Percentiles rank a stretch among this genome's conserved stretches.
phyloP scores from a whole-genome alignment of 2,797 vertebrate species.

The Peromyscus melanophrys region DNA sequence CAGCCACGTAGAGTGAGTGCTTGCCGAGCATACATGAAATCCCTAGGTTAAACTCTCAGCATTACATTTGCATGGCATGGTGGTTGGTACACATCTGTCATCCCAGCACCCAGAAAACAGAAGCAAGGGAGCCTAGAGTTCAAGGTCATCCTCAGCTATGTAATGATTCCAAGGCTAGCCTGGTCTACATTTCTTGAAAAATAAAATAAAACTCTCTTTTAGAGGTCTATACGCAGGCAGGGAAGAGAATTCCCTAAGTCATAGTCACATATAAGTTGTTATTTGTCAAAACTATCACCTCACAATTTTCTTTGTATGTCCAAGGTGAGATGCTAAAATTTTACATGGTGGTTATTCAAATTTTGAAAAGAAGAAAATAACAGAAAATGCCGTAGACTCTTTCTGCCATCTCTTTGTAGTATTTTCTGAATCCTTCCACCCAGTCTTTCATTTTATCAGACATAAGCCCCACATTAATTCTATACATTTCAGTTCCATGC shows the following conservation, averaged over 20 bases:
- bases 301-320: neutral
- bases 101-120: neutral
- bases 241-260: neutral
- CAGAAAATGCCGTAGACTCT: neutral
- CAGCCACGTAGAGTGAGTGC: neutral
- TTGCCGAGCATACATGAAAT: neutral
- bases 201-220: neutral
- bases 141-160: neutral
- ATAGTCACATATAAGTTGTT: neutral
- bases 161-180: neutral
- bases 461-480: neutral
- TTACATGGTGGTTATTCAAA: neutral
- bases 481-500: neutral
- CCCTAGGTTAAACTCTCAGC: neutral
- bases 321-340: neutral
- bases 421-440: neutral
- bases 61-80: too few relatives aligned
- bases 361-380: constrained; percentile 21
- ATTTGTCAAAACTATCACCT: neutral
- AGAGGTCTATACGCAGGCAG: constrained; percentile 10
- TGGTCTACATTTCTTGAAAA: constrained; percentile 29
- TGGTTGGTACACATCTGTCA: neutral
- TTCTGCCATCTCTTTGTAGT: neutral
- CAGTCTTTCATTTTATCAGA: neutral
- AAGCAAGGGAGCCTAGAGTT: neutral